Conservation (phyloP, 2,113 vertebrate species). For the Balaenoptera acutorostrata region DNA sequence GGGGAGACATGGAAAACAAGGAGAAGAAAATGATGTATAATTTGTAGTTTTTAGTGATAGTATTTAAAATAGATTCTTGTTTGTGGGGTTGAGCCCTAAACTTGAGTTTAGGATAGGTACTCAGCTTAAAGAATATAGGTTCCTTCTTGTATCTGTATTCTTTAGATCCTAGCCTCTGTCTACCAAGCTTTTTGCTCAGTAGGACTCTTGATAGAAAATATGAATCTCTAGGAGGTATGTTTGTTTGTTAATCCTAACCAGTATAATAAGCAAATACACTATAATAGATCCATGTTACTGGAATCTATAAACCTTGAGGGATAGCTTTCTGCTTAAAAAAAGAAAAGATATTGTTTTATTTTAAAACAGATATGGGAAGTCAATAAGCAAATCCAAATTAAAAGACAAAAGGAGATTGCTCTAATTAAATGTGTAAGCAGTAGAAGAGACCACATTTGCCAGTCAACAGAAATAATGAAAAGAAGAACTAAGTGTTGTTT, state of each 20-base stretch:
- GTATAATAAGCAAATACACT: constrained; percentile 72
- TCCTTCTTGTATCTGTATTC: constrained; percentile 65
- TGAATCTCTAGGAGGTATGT: constrained; percentile 64
- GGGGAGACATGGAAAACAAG: constrained; percentile 55
- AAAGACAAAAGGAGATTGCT: constrained; percentile 22
- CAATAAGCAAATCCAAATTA: constrained; percentile 29
- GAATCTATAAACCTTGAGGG: constrained; percentile 69
- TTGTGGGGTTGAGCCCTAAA: constrained; percentile 47
- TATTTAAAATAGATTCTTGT: constrained; percentile 72
- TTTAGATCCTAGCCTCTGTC: constrained; percentile 71
- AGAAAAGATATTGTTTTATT: constrained; percentile 17
- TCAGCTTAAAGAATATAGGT: constrained; percentile 76
- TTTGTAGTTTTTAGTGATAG: constrained; percentile 66
- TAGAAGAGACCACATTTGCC: constrained; percentile 1
- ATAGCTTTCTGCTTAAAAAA: constrained; percentile 46
- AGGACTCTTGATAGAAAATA: constrained; percentile 66
- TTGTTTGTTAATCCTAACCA: constrained; percentile 66
- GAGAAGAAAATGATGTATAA: constrained; percentile 68
- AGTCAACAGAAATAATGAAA: constrained; percentile 22
- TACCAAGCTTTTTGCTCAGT: constrained; percentile 78
- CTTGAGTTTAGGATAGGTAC: constrained; percentile 62
- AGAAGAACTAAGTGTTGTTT: neutral
- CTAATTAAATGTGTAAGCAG: constrained; percentile 6
- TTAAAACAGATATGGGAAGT: constrained; percentile 45
- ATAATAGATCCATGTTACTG: constrained; percentile 70